Conservation (phyloP, 2,888 invertebrate genomes). For the Brachylomia viminalis region DNA sequence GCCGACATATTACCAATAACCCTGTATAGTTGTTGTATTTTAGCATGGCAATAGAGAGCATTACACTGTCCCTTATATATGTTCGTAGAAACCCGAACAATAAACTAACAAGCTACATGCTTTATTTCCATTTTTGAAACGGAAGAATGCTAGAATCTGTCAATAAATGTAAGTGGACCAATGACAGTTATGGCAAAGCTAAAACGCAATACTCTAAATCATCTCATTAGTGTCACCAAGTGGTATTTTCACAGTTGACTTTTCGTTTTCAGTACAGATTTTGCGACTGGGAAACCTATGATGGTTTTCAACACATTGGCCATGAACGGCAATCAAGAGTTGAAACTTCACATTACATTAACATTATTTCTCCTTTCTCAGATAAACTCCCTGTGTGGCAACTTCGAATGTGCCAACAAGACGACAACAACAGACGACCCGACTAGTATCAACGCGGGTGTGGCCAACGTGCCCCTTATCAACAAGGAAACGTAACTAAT, state of each 20-base stretch:
- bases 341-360: not conserved
- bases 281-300: not conserved
- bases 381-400: constrained; percentile 65
- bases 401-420: constrained; percentile 63
- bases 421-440: not conserved
- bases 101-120: too few relatives aligned
- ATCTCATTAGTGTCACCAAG: not conserved
- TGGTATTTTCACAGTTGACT: not conserved
- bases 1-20: too few relatives aligned
- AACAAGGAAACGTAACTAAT: constrained; percentile 58
- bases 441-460: constrained; percentile 16
- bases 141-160: too few relatives aligned
- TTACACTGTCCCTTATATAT: too few relatives aligned
- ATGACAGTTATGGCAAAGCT: too few relatives aligned
- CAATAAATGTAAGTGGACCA: too few relatives aligned
- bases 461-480: constrained; percentile 17
- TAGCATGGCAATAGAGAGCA: too few relatives aligned
- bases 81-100: too few relatives aligned
- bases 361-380: constrained; percentile 34
- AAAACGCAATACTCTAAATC: not conserved
- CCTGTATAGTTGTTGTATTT: too few relatives aligned
- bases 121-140: too few relatives aligned
- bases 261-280: not conserved
- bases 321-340: not conserved
- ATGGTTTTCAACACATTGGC: too few relatives aligned